phyloP scores from a whole-genome alignment of 2,113 vertebrate genomes.

The Cricetomys ansorgei region DNA sequence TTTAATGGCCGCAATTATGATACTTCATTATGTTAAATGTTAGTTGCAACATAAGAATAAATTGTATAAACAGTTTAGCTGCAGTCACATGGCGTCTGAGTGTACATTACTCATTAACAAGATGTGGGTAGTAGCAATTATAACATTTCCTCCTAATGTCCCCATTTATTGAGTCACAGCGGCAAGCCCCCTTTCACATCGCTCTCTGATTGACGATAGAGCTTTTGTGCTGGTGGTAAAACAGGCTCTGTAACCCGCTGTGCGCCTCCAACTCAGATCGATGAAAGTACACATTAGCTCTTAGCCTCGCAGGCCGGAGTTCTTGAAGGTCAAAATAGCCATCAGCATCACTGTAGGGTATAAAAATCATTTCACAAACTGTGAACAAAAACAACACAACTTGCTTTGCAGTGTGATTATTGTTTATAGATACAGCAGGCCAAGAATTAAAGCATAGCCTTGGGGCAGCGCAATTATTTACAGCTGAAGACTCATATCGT shows the following conservation, averaged over 20 bases:
- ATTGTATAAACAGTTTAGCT: conserved; percentile 93
- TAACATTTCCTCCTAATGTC: conserved; percentile 91
- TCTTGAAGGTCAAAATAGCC: conserved; percentile 96
- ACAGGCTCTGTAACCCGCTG: conserved; percentile 86
- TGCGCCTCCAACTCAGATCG: conserved; percentile 90
- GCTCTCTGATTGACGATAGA: conserved; percentile 88
- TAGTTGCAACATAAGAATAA: conserved; percentile 91
- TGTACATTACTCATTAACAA: conserved; percentile 95
- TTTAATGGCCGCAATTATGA: conserved; percentile 92
- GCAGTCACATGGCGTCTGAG: conserved; percentile 90
- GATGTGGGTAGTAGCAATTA: conserved; percentile 92
- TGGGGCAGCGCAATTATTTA: conserved; percentile 99
- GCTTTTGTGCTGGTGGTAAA: conserved; percentile 87
- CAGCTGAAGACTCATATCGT: conserved; percentile 99
- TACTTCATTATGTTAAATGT: conserved; percentile 92
- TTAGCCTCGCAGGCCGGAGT: conserved; percentile 87
- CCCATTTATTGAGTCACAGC: conserved; percentile 93
- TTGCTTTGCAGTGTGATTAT: conserved; percentile 99
- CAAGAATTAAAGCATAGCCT: conserved; percentile 98
- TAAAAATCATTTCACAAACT: conserved; percentile 92
- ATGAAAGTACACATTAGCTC: conserved; percentile 90
- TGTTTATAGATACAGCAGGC: conserved; percentile 99
- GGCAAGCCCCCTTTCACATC: conserved; percentile 89
- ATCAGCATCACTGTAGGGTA: conserved; percentile 93
- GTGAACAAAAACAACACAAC: conserved; percentile 91